phyloP scores from a whole-genome alignment of 2,888 invertebrate species.

The Cistogaster globosa region DNA sequence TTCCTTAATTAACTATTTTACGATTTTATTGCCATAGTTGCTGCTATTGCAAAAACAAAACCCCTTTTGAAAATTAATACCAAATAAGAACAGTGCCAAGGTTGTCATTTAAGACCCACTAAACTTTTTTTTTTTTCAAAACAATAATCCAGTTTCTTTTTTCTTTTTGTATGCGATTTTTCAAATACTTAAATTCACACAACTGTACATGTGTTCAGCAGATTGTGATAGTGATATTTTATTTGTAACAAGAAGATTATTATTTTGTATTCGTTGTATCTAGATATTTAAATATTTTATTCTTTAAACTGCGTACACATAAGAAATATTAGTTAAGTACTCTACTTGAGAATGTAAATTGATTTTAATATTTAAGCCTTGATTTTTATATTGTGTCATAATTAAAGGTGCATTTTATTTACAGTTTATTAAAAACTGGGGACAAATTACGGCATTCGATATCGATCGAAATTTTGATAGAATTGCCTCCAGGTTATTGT shows the following conservation, averaged over 20 bases:
- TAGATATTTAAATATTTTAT: neutral
- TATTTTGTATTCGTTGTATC: too few relatives aligned
- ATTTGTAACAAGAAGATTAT: slow-evolving; percentile 2
- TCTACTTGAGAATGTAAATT: too few relatives aligned
- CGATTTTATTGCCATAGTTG: neutral
- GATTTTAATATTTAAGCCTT: too few relatives aligned
- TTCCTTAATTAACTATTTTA: neutral
- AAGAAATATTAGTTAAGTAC: too few relatives aligned
- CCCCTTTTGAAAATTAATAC: slow-evolving; percentile 38
- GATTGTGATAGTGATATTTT: neutral
- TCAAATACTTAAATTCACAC: slow-evolving; percentile 16
- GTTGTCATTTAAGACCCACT: slow-evolving; percentile 63
- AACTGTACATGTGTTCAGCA: neutral
- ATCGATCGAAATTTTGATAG: too few relatives aligned
- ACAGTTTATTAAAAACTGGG: too few relatives aligned
- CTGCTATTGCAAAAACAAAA: neutral
- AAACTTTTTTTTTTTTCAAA: slow-evolving; percentile 26
- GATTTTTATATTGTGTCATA: neutral
- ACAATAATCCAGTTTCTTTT: slow-evolving; percentile 28
- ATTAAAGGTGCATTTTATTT: too few relatives aligned
- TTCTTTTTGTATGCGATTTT: slow-evolving; percentile 21
- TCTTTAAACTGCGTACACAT: too few relatives aligned
- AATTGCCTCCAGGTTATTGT: too few relatives aligned
- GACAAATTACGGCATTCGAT: too few relatives aligned
- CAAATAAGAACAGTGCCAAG: slow-evolving; percentile 66